Evolutionary conservation across 2,113 vertebrate genomes (phyloP).

Genomic region (Progne subis): DNA sequence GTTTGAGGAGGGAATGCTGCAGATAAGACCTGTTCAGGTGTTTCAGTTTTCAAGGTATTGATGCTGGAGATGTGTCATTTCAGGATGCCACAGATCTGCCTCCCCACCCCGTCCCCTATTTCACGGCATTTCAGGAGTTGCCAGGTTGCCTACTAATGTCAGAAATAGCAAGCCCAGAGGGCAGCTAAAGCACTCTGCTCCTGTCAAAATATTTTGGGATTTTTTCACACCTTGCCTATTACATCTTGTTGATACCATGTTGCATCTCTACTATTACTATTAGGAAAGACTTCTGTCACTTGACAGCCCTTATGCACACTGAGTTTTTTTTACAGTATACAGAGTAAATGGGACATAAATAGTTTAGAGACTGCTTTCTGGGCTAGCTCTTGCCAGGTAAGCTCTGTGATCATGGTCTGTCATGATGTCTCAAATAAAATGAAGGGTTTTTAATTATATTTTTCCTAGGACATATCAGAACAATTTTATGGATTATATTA

Average conservation of each 20-base stretch:
- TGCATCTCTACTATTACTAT: neutral
- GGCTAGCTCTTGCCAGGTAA: neutral
- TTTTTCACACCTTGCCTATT: neutral
- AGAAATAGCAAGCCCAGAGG: neutral
- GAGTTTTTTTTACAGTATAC: neutral
- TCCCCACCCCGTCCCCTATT: neutral
- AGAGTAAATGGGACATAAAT: neutral
- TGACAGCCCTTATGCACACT: accelerated
- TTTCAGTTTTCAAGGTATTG: neutral
- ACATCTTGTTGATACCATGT: neutral
- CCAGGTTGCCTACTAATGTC: neutral
- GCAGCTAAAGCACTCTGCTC: neutral
- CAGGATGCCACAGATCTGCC: neutral
- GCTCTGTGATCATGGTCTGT: neutral
- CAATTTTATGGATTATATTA: neutral
- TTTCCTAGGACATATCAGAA: neutral
- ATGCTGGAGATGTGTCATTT: neutral
- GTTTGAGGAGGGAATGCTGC: neutral
- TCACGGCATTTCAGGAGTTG: neutral
- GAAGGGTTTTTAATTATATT: neutral
- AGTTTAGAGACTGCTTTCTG: neutral
- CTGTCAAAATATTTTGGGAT: neutral
- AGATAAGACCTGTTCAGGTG: neutral
- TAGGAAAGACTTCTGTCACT: neutral
- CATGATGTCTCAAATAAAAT: neutral